A percentile compares a stretch with the other conserved stretches of the same genome.
Conservation (phyloP, 2,113 vertebrate species). For the Sardina pilchardus region DNA sequence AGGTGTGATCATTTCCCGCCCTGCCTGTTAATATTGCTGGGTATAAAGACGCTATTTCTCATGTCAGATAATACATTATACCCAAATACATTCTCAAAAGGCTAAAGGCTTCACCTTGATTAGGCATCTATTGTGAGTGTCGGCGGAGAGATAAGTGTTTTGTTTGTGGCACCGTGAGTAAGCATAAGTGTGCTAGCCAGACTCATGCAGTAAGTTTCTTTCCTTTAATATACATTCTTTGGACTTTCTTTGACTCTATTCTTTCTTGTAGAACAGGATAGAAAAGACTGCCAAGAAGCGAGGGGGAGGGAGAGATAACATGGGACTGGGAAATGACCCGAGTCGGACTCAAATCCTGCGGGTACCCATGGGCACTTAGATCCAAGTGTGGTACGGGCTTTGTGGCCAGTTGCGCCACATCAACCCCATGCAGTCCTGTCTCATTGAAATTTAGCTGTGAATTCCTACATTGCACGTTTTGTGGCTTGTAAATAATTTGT, state of each 20-base stretch:
- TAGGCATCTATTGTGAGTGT: constrained; percentile 21
- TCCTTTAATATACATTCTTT: no score
- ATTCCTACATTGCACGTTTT: background rate
- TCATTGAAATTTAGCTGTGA: background rate
- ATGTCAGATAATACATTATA: constrained; percentile 43
- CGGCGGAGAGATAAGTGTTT: background rate
- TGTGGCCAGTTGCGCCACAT: no score
- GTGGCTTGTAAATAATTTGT: background rate
- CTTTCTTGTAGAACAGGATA: no score
- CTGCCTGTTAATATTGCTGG: constrained; percentile 41
- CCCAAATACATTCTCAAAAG: constrained; percentile 19
- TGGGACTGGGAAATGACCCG: no score
- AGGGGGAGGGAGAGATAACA: no score
- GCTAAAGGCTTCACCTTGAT: constrained; percentile 32
- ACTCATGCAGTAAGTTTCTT: background rate
- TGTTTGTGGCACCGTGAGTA: background rate
- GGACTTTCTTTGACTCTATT: no score
- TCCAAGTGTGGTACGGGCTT: no score
- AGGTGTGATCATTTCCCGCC: constrained; percentile 49
- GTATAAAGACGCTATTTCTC: background rate
- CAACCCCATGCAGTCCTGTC: no score
- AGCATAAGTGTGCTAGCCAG: background rate
- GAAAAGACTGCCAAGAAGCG: no score
- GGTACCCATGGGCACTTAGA: no score
- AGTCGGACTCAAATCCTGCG: no score